Evolutionary conservation across 1,140 invertebrate species (phyloP).

Genomic region (Neodiprion lecontei): DNA sequence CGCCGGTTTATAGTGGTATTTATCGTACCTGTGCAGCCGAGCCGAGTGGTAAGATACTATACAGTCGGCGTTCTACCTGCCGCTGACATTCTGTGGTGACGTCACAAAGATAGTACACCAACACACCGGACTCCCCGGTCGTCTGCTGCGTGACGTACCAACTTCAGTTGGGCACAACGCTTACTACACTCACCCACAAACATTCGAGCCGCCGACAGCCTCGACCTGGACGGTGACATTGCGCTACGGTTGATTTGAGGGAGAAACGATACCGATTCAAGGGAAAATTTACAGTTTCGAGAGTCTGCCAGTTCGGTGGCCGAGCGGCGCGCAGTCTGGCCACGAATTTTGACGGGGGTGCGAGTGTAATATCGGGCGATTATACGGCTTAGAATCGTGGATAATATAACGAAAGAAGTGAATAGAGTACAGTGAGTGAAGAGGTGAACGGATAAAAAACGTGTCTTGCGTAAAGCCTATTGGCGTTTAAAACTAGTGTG

Average conservation of each 20-base stretch:
- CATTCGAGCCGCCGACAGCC: constrained; percentile 4
- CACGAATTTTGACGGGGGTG: no score
- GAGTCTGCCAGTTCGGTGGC: no score
- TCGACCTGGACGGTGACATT: constrained; percentile 6
- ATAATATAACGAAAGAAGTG: no score
- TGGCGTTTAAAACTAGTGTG: no score
- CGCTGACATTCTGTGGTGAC: constrained; percentile 14
- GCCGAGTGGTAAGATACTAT: background rate
- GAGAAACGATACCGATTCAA: no score
- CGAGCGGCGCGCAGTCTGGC: no score
- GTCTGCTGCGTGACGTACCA: constrained; percentile 2
- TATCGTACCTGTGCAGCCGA: background rate
- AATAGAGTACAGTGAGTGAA: no score
- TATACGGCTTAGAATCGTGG: no score
- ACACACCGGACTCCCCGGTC: background rate
- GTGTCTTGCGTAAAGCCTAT: no score
- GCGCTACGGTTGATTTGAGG: background rate
- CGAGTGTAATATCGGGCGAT: no score
- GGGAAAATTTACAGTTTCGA: no score
- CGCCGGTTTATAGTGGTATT: background rate
- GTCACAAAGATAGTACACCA: constrained; percentile 15
- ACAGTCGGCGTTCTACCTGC: background rate
- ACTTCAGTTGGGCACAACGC: background rate
- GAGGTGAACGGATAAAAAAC: no score
- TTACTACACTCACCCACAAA: constrained; percentile 1